Conservation (phyloP, 2,888 invertebrate species). For the Galeopsomyia nigrocyanea region DNA sequence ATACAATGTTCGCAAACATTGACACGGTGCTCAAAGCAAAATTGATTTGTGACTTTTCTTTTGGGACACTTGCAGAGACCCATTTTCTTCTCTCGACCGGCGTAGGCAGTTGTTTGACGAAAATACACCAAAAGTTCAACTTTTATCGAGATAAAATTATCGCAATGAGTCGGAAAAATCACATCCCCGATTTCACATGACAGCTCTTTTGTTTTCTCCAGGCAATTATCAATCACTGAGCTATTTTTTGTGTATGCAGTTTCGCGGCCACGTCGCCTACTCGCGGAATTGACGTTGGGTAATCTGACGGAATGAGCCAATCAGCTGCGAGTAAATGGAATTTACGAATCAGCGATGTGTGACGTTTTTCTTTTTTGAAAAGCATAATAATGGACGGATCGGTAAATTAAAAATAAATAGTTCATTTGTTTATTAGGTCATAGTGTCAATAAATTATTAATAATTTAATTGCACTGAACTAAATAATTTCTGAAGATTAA, state of each 20-base stretch:
- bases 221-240: slow-evolving; percentile 8
- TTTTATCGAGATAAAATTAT: too few relatives aligned
- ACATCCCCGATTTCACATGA: slow-evolving; percentile 28
- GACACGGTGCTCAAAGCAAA: slow-evolving; percentile 98
- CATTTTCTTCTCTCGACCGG: slow-evolving; percentile 73
- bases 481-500: too few relatives aligned
- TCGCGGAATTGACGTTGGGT: neutral
- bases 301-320: slow-evolving; percentile 34
- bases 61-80: slow-evolving; percentile 99
- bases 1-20: slow-evolving; percentile 99
- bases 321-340: neutral
- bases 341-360: too few relatives aligned
- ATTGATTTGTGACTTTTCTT: slow-evolving; percentile 96
- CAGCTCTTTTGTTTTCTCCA: slow-evolving; percentile 34
- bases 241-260: slow-evolving; percentile 4
- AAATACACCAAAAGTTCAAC: too few relatives aligned
- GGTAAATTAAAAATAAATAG: too few relatives aligned
- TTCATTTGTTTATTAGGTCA: too few relatives aligned
- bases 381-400: too few relatives aligned
- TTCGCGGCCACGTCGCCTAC: slow-evolving; percentile 36
- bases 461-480: too few relatives aligned
- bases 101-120: neutral
- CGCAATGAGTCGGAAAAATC: neutral
- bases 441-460: too few relatives aligned
- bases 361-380: too few relatives aligned